Evolutionary conservation across 2,888 invertebrate species (phyloP).

Genomic region (Zeuzera pyrina): DNA sequence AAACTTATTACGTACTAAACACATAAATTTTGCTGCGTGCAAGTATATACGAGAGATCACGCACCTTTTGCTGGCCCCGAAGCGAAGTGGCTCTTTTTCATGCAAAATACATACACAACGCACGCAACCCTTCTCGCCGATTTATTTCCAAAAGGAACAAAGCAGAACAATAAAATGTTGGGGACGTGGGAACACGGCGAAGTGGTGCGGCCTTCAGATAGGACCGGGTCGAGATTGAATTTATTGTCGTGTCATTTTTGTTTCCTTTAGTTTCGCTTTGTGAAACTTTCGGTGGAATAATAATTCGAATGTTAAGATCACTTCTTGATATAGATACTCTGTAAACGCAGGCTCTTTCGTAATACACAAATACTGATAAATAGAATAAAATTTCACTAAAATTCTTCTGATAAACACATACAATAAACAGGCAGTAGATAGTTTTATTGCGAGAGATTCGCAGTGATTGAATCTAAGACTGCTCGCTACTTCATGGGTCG

Average conservation of each 20-base stretch:
- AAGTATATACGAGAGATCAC: constrained; percentile 10
- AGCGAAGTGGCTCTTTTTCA: constrained; percentile 11
- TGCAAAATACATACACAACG: constrained; percentile 11
- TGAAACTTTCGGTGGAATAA: too few relatives aligned
- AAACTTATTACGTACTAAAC: constrained; percentile 9
- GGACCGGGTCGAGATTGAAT: constrained; percentile 1
- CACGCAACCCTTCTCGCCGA: constrained; percentile 11
- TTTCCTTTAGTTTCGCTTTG: not conserved
- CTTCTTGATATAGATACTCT: too few relatives aligned
- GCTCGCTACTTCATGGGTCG: too few relatives aligned
- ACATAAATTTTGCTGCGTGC: constrained; percentile 10
- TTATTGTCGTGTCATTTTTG: constrained; percentile 4
- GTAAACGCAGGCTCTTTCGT: too few relatives aligned
- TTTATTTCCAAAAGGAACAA: constrained; percentile 13
- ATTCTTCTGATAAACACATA: too few relatives aligned
- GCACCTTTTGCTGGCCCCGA: constrained; percentile 10
- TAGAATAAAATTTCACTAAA: too few relatives aligned
- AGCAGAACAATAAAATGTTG: constrained; percentile 9
- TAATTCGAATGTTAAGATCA: too few relatives aligned
- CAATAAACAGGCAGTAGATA: too few relatives aligned
- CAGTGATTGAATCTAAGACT: too few relatives aligned
- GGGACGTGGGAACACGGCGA: constrained; percentile 8
- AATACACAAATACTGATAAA: too few relatives aligned
- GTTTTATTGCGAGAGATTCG: too few relatives aligned
- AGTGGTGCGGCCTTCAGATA: constrained; percentile 4